Evolutionary conservation across 2,797 vertebrate species (phyloP).

Genomic region (Neomorphus geoffroyi): DNA sequence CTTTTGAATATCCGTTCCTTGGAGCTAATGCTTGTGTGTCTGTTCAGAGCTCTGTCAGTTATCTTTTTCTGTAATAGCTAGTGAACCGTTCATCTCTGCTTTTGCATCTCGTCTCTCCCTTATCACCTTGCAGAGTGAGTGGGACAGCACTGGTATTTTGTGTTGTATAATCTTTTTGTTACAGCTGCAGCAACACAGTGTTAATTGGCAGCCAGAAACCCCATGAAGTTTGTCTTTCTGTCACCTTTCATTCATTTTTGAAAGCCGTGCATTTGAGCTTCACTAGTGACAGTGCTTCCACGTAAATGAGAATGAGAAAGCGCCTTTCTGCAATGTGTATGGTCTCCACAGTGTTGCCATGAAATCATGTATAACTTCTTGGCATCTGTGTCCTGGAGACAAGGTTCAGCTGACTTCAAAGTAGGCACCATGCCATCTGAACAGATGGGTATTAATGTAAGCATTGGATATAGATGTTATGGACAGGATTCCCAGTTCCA

Average conservation of each 20-base stretch:
- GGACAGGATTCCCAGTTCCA: constrained; percentile 33
- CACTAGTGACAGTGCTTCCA: neutral
- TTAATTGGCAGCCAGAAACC: neutral
- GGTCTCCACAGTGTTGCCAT: neutral
- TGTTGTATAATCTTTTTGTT: neutral
- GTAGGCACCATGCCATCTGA: neutral
- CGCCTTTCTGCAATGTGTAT: neutral
- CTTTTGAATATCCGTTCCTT: neutral
- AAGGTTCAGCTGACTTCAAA: constrained; percentile 14
- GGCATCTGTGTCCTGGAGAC: neutral
- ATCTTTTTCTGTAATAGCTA: neutral
- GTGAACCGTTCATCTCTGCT: neutral
- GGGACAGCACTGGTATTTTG: neutral
- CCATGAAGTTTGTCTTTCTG: neutral
- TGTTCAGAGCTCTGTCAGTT: neutral
- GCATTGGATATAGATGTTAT: constrained; percentile 17
- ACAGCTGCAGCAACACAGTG: neutral
- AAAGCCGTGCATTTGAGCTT: neutral
- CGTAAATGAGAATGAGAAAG: neutral
- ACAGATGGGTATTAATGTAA: constrained; percentile 65
- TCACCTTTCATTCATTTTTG: neutral
- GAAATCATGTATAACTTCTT: neutral
- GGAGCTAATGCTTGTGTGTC: neutral
- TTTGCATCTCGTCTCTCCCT: neutral
- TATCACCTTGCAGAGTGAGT: neutral